These are phyloP conservation scores for Acipenser oxyrinchus DNA, from an alignment of 2,797 vertebrate species.

Conservation along the genomic window DNA sequence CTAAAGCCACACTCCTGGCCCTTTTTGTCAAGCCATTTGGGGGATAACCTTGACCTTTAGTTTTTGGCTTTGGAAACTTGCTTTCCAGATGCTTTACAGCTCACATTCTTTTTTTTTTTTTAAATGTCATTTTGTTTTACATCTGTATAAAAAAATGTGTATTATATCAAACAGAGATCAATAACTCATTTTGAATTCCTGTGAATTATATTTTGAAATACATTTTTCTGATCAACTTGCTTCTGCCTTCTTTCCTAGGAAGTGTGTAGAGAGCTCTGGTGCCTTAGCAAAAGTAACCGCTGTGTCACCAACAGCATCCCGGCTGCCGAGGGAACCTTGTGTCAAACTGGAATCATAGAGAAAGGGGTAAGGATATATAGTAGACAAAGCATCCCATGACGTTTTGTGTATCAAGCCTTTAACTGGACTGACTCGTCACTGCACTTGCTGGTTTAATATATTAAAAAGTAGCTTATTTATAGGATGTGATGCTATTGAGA, in stretches of 20 bases:
- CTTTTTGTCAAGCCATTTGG: no score
- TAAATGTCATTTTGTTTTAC: no score
- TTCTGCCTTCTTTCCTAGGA: conserved; percentile 98
- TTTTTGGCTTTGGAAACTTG: not conserved
- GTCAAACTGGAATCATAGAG: conserved; percentile 91
- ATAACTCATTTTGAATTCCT: no score
- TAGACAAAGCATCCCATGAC: not conserved
- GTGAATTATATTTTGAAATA: not conserved
- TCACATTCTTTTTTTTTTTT: no score
- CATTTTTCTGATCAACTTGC: conserved; percentile 90
- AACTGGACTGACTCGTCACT: no score
- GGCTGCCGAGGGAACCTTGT: conserved; percentile 90
- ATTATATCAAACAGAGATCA: no score
- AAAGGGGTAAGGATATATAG: conserved; percentile 77
- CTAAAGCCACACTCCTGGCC: not conserved
- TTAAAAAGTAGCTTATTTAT: no score
- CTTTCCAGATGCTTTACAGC: not conserved
- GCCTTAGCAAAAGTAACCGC: conserved; percentile 98
- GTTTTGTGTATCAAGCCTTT: no score
- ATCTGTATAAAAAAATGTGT: no score
- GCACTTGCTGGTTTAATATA: no score
- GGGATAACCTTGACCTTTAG: not conserved
- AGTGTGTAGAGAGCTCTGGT: conserved; percentile 99
- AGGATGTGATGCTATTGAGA: no score
- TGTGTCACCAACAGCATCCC: conserved; percentile 98